phyloP scores from a whole-genome alignment of 2,797 vertebrate genomes.

The Halcyon chelicuti region DNA sequence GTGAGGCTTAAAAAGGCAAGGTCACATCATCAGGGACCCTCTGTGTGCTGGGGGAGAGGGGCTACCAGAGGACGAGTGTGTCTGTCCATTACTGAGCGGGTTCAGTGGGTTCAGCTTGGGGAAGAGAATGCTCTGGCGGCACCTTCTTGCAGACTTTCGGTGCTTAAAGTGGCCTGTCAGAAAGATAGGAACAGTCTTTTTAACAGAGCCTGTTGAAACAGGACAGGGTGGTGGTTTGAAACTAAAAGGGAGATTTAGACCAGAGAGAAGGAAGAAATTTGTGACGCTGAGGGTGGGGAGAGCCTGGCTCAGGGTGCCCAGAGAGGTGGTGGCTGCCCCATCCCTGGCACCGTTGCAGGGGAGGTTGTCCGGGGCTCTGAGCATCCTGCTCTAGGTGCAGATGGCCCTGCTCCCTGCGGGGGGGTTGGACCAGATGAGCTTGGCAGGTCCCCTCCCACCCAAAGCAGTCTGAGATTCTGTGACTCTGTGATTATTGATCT shows the following conservation, averaged over 20 bases:
- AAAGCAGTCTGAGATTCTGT: not conserved
- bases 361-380: not conserved
- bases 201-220: no score
- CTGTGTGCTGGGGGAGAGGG: no score
- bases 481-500: not conserved
- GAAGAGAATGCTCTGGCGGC: not conserved
- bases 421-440: not conserved
- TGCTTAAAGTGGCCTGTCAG: no score
- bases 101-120: no score
- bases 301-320: no score
- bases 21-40: not conserved
- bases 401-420: not conserved
- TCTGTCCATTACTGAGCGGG: not conserved
- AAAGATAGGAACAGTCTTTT: no score
- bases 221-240: no score
- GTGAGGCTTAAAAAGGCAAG: not conserved
- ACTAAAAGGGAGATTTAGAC: no score
- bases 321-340: not conserved
- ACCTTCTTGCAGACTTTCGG: not conserved
- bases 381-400: not conserved
- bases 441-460: not conserved
- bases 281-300: no score
- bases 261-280: no score
- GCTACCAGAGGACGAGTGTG: accelerated
- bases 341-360: not conserved